Conservation (phyloP, 2,797 vertebrate genomes). For the Phrynocephalus forsythii region DNA sequence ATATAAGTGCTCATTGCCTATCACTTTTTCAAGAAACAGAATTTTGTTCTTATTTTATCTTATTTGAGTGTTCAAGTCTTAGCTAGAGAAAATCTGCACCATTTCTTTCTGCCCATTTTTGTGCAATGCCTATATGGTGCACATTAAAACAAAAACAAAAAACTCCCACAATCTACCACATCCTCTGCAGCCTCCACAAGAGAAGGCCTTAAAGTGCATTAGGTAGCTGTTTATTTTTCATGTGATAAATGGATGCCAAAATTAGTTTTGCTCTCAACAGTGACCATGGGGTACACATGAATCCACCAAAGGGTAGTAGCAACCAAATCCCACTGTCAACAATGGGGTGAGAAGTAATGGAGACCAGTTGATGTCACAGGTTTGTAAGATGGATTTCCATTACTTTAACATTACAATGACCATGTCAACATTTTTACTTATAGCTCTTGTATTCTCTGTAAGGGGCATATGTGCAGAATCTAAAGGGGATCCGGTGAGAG, state of each 20-base stretch:
- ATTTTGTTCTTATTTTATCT: constrained; percentile 55
- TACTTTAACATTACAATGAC: not conserved
- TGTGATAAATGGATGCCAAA: constrained; percentile 75
- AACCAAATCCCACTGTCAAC: not conserved
- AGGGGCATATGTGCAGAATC: not conserved
- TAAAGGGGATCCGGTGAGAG: not conserved
- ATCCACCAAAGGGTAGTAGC: constrained; percentile 4
- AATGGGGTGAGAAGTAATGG: not conserved
- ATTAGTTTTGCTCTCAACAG: constrained; percentile 62
- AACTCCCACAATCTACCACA: constrained; percentile 55
- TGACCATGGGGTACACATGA: constrained; percentile 43
- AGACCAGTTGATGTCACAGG: not conserved
- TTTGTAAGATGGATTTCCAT: not conserved
- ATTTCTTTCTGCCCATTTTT: constrained; percentile 53
- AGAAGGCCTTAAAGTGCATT: constrained; percentile 81
- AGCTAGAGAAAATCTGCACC: constrained; percentile 49
- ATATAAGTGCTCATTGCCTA: constrained; percentile 36
- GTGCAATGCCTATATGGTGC: constrained; percentile 49
- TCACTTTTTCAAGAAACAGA: constrained; percentile 55
- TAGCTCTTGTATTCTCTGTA: not conserved
- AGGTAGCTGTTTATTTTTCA: constrained; percentile 61
- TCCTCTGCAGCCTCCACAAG: constrained; percentile 71
- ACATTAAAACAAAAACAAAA: not conserved
- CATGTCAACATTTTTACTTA: not conserved
- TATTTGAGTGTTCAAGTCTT: constrained; percentile 58